Conservation (phyloP, 2,888 invertebrate species). For the Andricus quercusramuli region DNA sequence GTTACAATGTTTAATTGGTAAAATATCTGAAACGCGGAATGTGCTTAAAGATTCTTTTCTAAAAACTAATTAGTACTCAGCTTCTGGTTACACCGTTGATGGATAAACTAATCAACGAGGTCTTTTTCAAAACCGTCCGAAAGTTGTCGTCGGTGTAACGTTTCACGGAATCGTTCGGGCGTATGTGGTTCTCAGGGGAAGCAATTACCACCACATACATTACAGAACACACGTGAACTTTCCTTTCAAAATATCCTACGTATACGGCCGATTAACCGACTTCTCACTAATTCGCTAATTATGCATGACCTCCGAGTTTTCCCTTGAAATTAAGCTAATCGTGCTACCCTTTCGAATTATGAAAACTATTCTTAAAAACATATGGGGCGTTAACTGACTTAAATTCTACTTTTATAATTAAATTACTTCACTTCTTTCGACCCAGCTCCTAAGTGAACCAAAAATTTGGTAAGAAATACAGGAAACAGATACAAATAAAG, state of each 20-base stretch:
- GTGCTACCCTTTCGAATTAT: background rate
- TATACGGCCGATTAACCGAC: background rate
- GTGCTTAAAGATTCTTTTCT: background rate
- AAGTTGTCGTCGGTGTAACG: background rate
- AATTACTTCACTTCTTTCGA: no score
- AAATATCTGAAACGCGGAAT: background rate
- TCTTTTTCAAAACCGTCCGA: background rate
- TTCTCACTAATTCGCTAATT: background rate
- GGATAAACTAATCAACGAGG: background rate
- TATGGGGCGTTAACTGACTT: background rate
- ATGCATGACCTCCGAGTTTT: background rate
- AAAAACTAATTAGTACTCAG: background rate
- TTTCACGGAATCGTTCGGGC: background rate
- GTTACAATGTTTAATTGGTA: no score
- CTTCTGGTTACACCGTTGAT: background rate
- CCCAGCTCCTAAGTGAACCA: no score
- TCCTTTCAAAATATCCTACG: background rate
- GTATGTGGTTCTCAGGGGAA: background rate
- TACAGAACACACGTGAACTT: background rate
- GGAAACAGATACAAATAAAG: no score
- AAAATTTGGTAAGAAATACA: no score
- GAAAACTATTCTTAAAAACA: background rate
- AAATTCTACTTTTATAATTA: background rate
- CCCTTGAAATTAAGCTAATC: background rate
- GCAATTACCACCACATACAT: conserved; percentile 10